Base-by-base conservation (phyloP, 2,797 vertebrate species). In the Rhincodon typus region DNA sequence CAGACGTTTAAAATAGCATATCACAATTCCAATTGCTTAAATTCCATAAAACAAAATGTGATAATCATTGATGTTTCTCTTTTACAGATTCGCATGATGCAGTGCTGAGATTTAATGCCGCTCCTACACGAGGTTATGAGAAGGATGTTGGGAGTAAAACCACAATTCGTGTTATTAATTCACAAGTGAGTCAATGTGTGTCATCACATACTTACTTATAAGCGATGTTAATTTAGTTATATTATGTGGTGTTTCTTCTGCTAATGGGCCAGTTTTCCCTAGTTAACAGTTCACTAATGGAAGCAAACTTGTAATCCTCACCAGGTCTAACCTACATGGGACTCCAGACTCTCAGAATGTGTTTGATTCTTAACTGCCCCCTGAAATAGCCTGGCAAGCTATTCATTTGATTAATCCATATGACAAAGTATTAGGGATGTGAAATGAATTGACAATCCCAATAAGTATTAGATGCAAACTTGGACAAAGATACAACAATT, bases 131-230 rank as follows among this genome's bases (percentile, higher is more conserved):
- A 91, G 98, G 98, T 95, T 99, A 98, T 88, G 99, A 99, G 97
- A 98, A 97, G 96, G 99, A 99, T 84, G 99, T 99, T 96, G 99
- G 99, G 88, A 99, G 98, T 97, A 99, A 99, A 98, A 99, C 99
- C 96, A 99, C 99, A 0, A 97, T 99, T 95, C 98, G 99, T 96
- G 98, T 99, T 97, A 98, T 99, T 97, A 99, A 99, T 96, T 99
- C 99, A 13, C 99, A 99, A 98, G 99, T 99, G 97, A 98, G 98
- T 27, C 3, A 34, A 25, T 95, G 95, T 94, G n/a, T 34, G 13
- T n/a, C n/a, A 17, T 79, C 34, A 79, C 34, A n/a, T 38, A 69
- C 19, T 66, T 42, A 5, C n/a, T 25, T 67, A 12, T 69, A 38
- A 69, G n/a, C 21, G 69, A 1, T 67, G 67, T 66, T 93, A 62